Evolutionary conservation across 1,140 invertebrate species (phyloP).

Genomic region (Zaprionus vittiger): DNA sequence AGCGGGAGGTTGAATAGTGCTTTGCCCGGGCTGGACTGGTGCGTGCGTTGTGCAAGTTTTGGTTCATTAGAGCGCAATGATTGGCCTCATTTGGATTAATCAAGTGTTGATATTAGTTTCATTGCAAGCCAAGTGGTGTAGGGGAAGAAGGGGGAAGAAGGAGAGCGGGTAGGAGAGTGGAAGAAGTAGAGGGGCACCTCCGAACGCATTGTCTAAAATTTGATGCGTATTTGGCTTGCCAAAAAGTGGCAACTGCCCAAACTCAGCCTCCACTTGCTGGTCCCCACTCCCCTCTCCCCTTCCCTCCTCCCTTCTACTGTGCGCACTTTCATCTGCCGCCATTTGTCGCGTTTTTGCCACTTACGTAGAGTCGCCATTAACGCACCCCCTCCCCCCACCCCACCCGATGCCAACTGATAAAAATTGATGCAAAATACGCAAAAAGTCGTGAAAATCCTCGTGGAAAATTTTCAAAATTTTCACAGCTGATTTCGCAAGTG

Average conservation of each 20-base stretch:
- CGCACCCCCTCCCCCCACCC: not conserved
- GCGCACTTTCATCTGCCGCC: constrained; percentile 32
- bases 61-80: constrained; percentile 79
- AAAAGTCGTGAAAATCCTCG: constrained; percentile 84
- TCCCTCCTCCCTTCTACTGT: not conserved
- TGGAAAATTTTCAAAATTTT: constrained; percentile 84
- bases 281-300: not conserved
- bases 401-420: constrained; percentile 67
- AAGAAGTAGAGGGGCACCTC: not conserved
- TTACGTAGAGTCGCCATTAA: constrained; percentile 72
- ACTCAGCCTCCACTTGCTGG: not conserved
- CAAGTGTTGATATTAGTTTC: constrained; percentile 76
- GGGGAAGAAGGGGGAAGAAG: not conserved
- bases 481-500: constrained; percentile 80
- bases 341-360: constrained; percentile 64
- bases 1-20: constrained; percentile 10
- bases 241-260: not conserved
- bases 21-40: constrained; percentile 23
- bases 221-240: not conserved
- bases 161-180: not conserved
- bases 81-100: constrained; percentile 80
- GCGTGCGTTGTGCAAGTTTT: constrained; percentile 69
- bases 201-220: not conserved
- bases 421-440: constrained; percentile 83
- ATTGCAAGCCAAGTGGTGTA: constrained; percentile 29